Conservation (phyloP, 1,140 invertebrate species). For the Sminthurides bifidus region DNA sequence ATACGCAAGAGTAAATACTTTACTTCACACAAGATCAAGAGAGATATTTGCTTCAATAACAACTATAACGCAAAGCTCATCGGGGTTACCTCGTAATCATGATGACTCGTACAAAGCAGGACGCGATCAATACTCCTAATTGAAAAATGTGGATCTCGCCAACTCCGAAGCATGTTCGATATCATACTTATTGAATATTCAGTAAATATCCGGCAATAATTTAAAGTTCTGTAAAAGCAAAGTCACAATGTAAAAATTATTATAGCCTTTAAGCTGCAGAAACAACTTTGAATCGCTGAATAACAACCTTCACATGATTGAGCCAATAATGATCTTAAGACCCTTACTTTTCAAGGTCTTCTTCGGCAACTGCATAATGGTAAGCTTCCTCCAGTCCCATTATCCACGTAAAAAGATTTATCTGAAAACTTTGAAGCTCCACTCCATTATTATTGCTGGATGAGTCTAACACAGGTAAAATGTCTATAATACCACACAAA, state of each 20-base stretch:
- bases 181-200: constrained; percentile 85
- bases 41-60: neutral
- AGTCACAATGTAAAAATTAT: no score
- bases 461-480: constrained; percentile 70
- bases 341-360: constrained; percentile 67
- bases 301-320: neutral
- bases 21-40: constrained; percentile 6
- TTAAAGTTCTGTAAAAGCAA: constrained; percentile 54
- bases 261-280: no score
- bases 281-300: neutral
- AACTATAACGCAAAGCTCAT: constrained; percentile 7
- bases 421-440: constrained; percentile 50
- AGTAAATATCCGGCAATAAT: constrained; percentile 90
- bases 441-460: constrained; percentile 55
- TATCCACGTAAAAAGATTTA: constrained; percentile 68
- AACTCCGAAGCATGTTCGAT: constrained; percentile 57
- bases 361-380: constrained; percentile 78
- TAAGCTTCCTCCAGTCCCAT: constrained; percentile 71
- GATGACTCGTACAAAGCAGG: constrained; percentile 84
- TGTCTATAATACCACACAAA: constrained; percentile 55
- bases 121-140: constrained; percentile 78
- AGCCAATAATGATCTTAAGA: neutral
- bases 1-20: neutral
- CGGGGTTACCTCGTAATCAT: constrained; percentile 75
- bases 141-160: constrained; percentile 58